phyloP scores from a whole-genome alignment of 2,113 vertebrate species.

The Chamaetylas fuelleborni region DNA sequence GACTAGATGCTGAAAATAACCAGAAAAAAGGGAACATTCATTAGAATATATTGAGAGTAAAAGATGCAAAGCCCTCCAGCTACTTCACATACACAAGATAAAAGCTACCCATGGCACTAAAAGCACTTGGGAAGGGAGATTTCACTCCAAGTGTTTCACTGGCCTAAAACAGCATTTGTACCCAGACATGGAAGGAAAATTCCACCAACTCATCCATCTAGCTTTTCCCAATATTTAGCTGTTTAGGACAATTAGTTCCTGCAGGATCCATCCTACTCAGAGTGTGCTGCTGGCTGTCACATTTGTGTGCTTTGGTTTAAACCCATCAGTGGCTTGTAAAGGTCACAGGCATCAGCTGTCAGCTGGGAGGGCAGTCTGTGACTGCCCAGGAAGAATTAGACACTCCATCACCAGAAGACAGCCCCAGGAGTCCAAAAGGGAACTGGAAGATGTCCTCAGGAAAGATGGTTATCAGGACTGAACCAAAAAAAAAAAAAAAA shows the following conservation, averaged over 20 bases:
- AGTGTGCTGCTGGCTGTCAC: background rate
- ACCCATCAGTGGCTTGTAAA: background rate
- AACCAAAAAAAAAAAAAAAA: background rate
- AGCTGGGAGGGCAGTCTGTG: background rate
- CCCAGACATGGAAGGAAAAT: background rate
- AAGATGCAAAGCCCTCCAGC: background rate
- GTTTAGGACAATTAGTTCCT: background rate
- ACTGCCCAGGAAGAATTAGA: background rate
- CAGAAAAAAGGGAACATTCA: background rate
- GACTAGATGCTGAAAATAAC: slow-evolving; percentile 84
- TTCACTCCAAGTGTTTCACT: background rate
- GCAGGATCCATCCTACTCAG: background rate
- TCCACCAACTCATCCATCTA: background rate
- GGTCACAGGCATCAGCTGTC: background rate
- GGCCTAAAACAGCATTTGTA: background rate
- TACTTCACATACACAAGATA: background rate
- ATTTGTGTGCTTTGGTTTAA: background rate
- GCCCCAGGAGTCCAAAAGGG: background rate
- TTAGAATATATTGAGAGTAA: background rate
- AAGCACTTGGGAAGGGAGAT: background rate
- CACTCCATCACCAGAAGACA: background rate
- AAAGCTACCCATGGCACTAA: background rate
- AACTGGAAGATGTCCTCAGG: background rate
- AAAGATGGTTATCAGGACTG: background rate
- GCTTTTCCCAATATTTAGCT: background rate